Percentiles rank a stretch among this genome's conserved stretches.
These are phyloP conservation scores for Leucosticte australis DNA, from an alignment of 2,113 vertebrate species.

Conservation along the genomic window DNA sequence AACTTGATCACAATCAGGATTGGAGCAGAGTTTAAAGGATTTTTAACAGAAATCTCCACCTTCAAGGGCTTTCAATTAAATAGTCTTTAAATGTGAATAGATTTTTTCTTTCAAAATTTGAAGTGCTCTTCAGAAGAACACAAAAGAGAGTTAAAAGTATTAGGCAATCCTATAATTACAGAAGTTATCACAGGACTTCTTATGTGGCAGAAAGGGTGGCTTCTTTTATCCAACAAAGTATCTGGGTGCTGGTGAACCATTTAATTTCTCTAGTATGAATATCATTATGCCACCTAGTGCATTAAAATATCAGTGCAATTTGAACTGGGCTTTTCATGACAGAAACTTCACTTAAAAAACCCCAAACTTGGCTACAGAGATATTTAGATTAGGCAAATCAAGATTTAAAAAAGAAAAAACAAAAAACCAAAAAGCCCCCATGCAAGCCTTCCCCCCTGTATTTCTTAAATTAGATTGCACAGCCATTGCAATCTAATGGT, in stretches of 20 bases:
- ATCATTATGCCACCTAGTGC: conserved; percentile 43
- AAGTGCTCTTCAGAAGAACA: neutral
- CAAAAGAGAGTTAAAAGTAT: neutral
- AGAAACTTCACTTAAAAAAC: neutral
- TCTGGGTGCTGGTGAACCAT: neutral
- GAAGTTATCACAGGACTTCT: neutral
- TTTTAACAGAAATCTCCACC: neutral
- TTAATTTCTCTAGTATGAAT: conserved; percentile 13
- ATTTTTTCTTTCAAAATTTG: neutral
- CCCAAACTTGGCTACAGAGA: neutral
- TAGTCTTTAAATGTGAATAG: neutral
- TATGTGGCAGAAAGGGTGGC: neutral
- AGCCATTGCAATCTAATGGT: neutral
- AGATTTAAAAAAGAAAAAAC: neutral
- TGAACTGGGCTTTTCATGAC: neutral
- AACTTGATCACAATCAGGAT: neutral
- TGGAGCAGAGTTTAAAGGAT: neutral
- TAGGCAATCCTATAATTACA: neutral
- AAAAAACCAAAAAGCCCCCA: rapidly evolving
- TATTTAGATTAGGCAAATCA: neutral
- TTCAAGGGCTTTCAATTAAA: neutral
- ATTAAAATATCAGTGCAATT: conserved; percentile 8
- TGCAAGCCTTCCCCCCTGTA: rapidly evolving
- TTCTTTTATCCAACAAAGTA: neutral
- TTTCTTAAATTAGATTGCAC: neutral